A percentile compares a stretch with the other conserved stretches of the same genome.
phyloP scores from a whole-genome alignment of 1,140 invertebrate species.

The Bursaphelenchus mucronatus region DNA sequence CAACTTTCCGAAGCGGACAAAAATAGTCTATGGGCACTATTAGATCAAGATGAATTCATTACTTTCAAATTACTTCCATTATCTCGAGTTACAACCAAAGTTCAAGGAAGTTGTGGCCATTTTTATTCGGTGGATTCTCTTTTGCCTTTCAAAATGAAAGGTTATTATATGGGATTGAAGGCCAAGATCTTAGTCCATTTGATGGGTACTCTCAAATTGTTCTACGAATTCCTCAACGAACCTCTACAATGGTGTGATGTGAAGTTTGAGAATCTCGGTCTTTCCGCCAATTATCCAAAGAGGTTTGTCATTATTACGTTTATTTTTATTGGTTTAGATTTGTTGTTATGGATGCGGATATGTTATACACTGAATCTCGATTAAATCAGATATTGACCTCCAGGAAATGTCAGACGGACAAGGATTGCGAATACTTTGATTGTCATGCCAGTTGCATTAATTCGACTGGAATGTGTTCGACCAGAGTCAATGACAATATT shows the following conservation, averaged over 20 bases:
- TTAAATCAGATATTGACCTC: slow-evolving; percentile 40
- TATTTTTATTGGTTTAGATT: slow-evolving; percentile 36
- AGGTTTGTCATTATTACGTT: slow-evolving; percentile 30
- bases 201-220: slow-evolving; percentile 60
- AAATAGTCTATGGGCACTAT: slow-evolving; percentile 52
- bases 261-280: slow-evolving; percentile 56
- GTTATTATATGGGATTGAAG: slow-evolving; percentile 51
- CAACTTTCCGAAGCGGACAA: slow-evolving; percentile 44
- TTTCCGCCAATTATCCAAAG: slow-evolving; percentile 60
- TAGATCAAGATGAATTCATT: slow-evolving; percentile 60
- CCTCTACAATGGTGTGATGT: slow-evolving; percentile 61
- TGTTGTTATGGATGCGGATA: slow-evolving; percentile 59
- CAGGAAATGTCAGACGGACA: slow-evolving; percentile 39
- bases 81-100: slow-evolving; percentile 55
- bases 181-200: slow-evolving; percentile 44
- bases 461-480: slow-evolving; percentile 43
- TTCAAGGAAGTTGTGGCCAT: slow-evolving; percentile 57
- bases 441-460: slow-evolving; percentile 44
- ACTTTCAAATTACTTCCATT: slow-evolving; percentile 47
- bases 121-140: slow-evolving; percentile 52
- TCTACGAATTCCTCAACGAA: slow-evolving; percentile 60
- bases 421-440: slow-evolving; percentile 49
- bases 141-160: slow-evolving; percentile 59
- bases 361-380: slow-evolving; percentile 56
- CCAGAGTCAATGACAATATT: slow-evolving; percentile 53